Evolutionary conservation across 1,140 invertebrate genomes (phyloP), one percentile per base, ranked within the genome.

Genomic region (Ganaspis sp.): DNA sequence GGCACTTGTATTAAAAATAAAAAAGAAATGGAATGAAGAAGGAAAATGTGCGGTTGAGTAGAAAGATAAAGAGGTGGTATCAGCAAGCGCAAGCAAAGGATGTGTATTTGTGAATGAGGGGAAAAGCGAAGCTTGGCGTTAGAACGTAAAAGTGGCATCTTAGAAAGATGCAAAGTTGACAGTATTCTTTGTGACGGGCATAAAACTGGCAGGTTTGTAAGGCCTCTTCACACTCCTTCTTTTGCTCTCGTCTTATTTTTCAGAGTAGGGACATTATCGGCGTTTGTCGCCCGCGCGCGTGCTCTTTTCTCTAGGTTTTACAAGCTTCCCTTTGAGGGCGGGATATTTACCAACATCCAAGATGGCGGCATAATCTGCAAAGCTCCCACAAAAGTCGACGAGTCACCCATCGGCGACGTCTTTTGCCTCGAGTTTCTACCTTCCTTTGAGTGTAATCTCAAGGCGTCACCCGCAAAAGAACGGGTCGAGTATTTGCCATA

Each of bases 301-400:
- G 78, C 75, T 80, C 81, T 80, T 76, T 79, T 83, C 78, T 37
- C 58, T 72, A 77, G 73, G 77, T 81, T 34, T 83, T 81, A 84
- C 80, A 83, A 86, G 82, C 82, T 80, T 83, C 81, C 81, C 85
- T 87, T 89, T 85, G 82, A 83, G 83, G 84, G 83, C 86, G 87
- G 84, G 86, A 90, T 90, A 90, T 90, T 90, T 90, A 90, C 89
- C 85, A 90, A 90, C 88, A 90, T 90, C 86, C 88, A 90, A 89
- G 88, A 90, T 90, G 88, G 88, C 88, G 83, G 84, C 82, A 87
- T 88, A 90, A 90, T 90, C 89, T 88, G 84, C 77, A 82, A 83
- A 84, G 84, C 87, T 85, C 84, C 85, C 75, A 54, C 76, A 58
- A 84, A 85, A 85, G 85, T 83, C 84, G 84, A 85, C 87, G 86